Conservation (phyloP, 2,113 vertebrate species). For the Bujurquina vittata region DNA sequence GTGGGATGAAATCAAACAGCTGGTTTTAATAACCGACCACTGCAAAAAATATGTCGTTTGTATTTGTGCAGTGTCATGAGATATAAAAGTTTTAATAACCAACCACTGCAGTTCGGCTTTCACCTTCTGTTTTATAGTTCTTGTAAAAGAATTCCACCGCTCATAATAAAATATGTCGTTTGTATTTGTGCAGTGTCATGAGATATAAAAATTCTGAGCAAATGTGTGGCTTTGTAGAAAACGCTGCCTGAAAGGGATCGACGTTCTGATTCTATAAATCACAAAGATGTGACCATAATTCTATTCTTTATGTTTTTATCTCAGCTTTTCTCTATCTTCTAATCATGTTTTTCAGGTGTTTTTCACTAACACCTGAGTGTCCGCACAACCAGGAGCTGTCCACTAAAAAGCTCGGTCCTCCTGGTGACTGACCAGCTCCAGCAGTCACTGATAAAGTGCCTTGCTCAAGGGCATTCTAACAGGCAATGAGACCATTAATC, state of each 20-base stretch:
- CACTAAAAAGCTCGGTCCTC: neutral
- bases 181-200: no score
- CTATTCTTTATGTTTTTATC: no score
- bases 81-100: no score
- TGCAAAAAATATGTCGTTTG: no score
- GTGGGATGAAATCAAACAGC: no score
- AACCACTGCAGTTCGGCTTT: no score
- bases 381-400: neutral
- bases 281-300: neutral
- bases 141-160: no score
- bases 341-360: neutral
- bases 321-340: neutral
- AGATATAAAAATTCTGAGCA: neutral
- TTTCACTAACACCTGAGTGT: neutral
- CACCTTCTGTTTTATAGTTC: no score
- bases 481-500: conserved; percentile 36
- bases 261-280: neutral
- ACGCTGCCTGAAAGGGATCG: neutral
- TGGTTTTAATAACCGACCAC: no score
- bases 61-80: no score
- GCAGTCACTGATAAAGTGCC: conserved; percentile 39
- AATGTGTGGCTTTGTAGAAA: neutral
- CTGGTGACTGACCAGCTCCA: neutral
- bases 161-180: no score
- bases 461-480: conserved; percentile 39